Conservation (phyloP, 2,888 invertebrate genomes). For the Peribatodes rhomboidaria region DNA sequence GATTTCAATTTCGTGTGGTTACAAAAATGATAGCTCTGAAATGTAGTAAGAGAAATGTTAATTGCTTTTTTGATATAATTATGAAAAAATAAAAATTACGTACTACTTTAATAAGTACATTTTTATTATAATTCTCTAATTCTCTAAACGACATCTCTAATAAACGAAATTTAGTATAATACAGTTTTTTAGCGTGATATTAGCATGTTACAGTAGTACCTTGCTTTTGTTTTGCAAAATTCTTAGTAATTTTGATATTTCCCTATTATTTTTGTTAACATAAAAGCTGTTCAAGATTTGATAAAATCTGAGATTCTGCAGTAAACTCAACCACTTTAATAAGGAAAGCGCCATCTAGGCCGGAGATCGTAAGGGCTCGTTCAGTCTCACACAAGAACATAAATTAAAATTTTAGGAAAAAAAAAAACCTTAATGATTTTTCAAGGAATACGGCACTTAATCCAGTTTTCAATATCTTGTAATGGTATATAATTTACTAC, state of each 20-base stretch:
- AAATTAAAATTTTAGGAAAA: neutral
- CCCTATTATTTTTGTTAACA: neutral
- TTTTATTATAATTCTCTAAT: too few relatives aligned
- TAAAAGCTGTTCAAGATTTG: constrained; percentile 22
- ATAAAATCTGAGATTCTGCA: constrained; percentile 28
- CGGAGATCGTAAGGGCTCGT: constrained; percentile 28
- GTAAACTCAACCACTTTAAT: constrained; percentile 41
- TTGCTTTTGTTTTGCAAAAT: neutral
- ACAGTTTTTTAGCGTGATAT: neutral
- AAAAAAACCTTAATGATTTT: neutral
- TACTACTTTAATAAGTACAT: too few relatives aligned
- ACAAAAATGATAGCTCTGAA: neutral
- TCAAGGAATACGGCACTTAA: too few relatives aligned
- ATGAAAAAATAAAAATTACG: too few relatives aligned
- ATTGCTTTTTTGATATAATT: too few relatives aligned
- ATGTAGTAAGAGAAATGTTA: too few relatives aligned
- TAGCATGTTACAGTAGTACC: neutral
- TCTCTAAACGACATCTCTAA: too few relatives aligned
- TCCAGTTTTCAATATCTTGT: too few relatives aligned
- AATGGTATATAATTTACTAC: too few relatives aligned
- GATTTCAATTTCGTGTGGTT: neutral
- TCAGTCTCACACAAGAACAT: constrained; percentile 1
- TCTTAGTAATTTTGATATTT: neutral
- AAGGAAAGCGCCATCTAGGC: constrained; percentile 40
- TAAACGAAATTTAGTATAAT: too few relatives aligned